A percentile compares a stretch with the other conserved stretches of the same genome.
These are phyloP conservation scores for Pasiphila rectangulata DNA, from an alignment of 2,888 invertebrate species.

Conservation along the genomic window DNA sequence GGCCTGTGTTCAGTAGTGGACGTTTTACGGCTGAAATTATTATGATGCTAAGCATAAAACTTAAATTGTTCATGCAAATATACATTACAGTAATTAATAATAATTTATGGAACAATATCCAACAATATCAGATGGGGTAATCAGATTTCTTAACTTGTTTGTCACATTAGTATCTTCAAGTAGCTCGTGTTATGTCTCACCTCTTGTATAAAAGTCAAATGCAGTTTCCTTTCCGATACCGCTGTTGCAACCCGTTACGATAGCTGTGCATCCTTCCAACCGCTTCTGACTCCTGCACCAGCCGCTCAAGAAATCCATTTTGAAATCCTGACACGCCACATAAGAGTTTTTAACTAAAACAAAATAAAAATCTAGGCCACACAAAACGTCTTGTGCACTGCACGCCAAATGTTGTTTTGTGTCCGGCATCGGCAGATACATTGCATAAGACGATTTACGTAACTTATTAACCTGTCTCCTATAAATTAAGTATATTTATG, in stretches of 20 bases:
- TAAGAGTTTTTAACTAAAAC: too few species aligned
- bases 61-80: too few species aligned
- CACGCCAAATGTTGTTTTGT: not conserved
- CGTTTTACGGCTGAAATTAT: too few species aligned
- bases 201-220: constrained; percentile 73
- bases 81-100: too few species aligned
- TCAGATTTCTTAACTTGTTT: too few species aligned
- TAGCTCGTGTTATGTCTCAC: constrained; percentile 37
- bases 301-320: constrained; percentile 61
- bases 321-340: not conserved
- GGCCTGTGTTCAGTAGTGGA: too few species aligned
- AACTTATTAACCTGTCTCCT: constrained; percentile 8
- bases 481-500: too few species aligned
- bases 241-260: constrained; percentile 84
- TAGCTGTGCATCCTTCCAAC: constrained; percentile 70
- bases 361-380: not conserved
- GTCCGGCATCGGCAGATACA: not conserved
- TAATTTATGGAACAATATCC: too few species aligned
- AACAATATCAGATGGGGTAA: too few species aligned
- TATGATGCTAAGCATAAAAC: too few species aligned
- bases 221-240: constrained; percentile 88
- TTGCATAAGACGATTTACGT: not conserved
- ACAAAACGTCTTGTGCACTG: not conserved
- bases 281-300: constrained; percentile 62
- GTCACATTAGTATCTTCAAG: too few species aligned